Conservation (phyloP, 2,797 vertebrate species). For the Spondyliosoma cantharus region DNA sequence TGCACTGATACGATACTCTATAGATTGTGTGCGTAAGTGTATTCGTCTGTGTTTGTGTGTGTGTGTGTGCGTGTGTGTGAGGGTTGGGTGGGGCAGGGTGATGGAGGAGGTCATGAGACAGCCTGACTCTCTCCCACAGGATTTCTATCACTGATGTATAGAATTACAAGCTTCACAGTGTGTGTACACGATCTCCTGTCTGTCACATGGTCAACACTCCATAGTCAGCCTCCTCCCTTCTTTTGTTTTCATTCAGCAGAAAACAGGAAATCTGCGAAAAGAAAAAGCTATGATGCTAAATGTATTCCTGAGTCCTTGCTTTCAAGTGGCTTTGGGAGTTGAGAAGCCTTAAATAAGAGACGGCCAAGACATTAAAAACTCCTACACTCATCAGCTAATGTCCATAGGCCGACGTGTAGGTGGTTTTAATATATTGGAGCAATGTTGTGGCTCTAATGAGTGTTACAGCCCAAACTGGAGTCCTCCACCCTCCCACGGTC, state of each 20-base stretch:
- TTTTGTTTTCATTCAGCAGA: not conserved
- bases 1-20: slow-evolving; percentile 18
- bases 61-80: slow-evolving; percentile 15
- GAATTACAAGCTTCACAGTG: slow-evolving; percentile 57
- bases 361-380: slow-evolving; percentile 41
- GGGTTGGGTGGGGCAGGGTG: slow-evolving; percentile 50
- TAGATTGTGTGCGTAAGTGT: not conserved
- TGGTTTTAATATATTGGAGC: slow-evolving; percentile 43
- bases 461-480: slow-evolving; percentile 24
- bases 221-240: not conserved
- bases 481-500: slow-evolving; percentile 12
- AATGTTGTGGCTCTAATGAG: slow-evolving; percentile 3
- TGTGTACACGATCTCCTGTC: slow-evolving; percentile 20
- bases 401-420: slow-evolving; percentile 39
- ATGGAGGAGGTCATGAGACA: slow-evolving; percentile 54
- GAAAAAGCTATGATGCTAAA: slow-evolving; percentile 14
- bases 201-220: slow-evolving; percentile 21
- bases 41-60: slow-evolving; percentile 1
- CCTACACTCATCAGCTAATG: slow-evolving; percentile 47
- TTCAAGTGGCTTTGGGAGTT: slow-evolving; percentile 33
- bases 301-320: not conserved
- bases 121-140: slow-evolving; percentile 59
- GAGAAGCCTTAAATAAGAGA: slow-evolving; percentile 26
- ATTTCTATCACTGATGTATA: slow-evolving; percentile 60
- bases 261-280: slow-evolving; percentile 2